phyloP scores from a whole-genome alignment of 2,888 invertebrate genomes.

The Netelia virgata region DNA sequence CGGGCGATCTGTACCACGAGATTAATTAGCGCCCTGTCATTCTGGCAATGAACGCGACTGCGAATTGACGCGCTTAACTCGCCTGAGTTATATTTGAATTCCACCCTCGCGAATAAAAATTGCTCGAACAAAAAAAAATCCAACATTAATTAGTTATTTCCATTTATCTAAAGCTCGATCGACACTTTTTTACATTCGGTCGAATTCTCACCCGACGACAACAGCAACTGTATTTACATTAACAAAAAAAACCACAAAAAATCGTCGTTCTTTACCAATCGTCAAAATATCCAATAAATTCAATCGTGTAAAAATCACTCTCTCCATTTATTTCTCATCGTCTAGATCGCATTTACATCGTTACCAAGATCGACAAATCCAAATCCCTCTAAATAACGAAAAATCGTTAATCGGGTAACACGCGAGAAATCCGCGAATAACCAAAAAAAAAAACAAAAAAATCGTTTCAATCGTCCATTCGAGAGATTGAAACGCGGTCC shows the following conservation, averaged over 20 bases:
- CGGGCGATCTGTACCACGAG: constrained; percentile 31
- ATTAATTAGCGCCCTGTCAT: constrained; percentile 48
- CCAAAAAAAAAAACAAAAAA: no score
- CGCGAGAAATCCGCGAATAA: no score
- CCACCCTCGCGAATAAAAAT: not conserved
- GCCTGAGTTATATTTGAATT: constrained; percentile 3
- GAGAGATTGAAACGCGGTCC: no score
- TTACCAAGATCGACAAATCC: no score
- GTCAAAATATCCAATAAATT: not conserved
- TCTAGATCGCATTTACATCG: no score
- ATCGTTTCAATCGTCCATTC: no score
- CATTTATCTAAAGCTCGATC: not conserved
- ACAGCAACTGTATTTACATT: no score
- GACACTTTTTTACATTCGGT: not conserved
- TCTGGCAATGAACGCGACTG: constrained; percentile 29
- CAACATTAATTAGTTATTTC: not conserved
- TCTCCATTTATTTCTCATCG: no score
- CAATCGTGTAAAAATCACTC: not conserved
- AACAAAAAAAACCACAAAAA: no score
- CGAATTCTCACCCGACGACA: not conserved
- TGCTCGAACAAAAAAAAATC: not conserved
- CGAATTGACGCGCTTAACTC: constrained; percentile 13
- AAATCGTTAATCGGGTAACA: no score
- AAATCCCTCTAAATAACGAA: no score
- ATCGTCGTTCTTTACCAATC: no score